These are phyloP conservation scores for Rhorus exstirpatorius DNA, from an alignment of 2,888 invertebrate genomes.

Conservation along the genomic window DNA sequence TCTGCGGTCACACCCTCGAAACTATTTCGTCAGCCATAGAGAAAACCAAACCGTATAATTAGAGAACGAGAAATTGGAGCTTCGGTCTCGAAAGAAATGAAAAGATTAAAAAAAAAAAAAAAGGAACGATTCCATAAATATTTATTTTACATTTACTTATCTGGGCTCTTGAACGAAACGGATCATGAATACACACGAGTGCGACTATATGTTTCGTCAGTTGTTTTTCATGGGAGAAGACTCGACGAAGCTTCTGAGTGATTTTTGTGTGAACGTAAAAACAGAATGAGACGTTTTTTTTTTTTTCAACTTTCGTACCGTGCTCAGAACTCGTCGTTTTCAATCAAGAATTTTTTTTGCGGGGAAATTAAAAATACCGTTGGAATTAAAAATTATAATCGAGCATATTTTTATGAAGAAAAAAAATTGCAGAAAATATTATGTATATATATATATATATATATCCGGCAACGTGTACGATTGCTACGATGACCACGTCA, in stretches of 20 bases:
- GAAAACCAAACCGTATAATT: conserved; percentile 65
- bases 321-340: neutral
- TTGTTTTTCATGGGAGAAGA: conserved; percentile 25
- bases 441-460: too few species aligned
- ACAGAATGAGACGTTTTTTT: conserved; percentile 77
- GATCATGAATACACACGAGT: conserved; percentile 37
- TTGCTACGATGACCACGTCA: too few species aligned
- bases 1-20: conserved; percentile 56
- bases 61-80: conserved; percentile 52
- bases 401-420: too few species aligned
- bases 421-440: too few species aligned
- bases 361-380: too few species aligned
- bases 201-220: conserved; percentile 30
- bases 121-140: conserved; percentile 52
- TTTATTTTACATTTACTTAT: conserved; percentile 38
- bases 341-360: neutral
- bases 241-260: conserved; percentile 9
- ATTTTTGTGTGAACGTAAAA: conserved; percentile 1
- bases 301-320: neutral
- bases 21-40: conserved; percentile 51
- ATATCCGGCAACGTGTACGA: too few species aligned
- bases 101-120: conserved; percentile 40
- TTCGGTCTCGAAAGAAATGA: conserved; percentile 21
- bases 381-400: too few species aligned
- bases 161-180: conserved; percentile 24